These are phyloP conservation scores for Epiperipatus broadwayi DNA, from an alignment of 2,888 invertebrate species.

Conservation along the genomic window DNA sequence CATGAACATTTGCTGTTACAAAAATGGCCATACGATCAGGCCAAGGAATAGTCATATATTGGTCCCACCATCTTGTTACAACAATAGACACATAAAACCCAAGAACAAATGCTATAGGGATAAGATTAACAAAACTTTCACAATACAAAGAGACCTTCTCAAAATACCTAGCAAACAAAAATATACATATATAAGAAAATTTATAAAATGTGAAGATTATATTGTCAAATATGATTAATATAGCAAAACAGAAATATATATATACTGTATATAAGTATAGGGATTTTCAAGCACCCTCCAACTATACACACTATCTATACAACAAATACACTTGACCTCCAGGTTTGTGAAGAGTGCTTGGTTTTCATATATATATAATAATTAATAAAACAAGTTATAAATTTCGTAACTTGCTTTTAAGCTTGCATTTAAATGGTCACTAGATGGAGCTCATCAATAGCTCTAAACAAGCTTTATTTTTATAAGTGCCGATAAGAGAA, in stretches of 20 bases:
- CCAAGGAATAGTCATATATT: conserved; percentile 67
- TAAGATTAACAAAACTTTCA: conserved; percentile 61
- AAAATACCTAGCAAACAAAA: conserved; percentile 42
- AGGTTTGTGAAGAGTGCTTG: no score
- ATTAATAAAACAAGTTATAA: no score
- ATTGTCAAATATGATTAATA: not conserved
- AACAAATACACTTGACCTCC: no score
- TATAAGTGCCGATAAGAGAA: no score
- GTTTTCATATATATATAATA: no score
- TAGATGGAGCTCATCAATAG: no score
- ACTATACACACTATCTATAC: no score
- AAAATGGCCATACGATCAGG: conserved; percentile 71
- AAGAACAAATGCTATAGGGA: conserved; percentile 76
- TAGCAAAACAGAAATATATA: conserved; percentile 8
- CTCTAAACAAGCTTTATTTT: no score
- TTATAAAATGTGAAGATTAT: conserved; percentile 5
- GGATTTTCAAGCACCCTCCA: no score
- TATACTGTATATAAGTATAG: no score
- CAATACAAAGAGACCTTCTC: conserved; percentile 66
- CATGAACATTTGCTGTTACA: conserved; percentile 61
- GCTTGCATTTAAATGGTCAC: no score
- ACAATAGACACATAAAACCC: conserved; percentile 85
- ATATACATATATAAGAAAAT: conserved; percentile 17
- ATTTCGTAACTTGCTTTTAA: no score
- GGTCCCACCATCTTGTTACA: conserved; percentile 80